Evolutionary conservation across 1,140 invertebrate species (phyloP).

Genomic region (Meloidogyne hapla): DNA sequence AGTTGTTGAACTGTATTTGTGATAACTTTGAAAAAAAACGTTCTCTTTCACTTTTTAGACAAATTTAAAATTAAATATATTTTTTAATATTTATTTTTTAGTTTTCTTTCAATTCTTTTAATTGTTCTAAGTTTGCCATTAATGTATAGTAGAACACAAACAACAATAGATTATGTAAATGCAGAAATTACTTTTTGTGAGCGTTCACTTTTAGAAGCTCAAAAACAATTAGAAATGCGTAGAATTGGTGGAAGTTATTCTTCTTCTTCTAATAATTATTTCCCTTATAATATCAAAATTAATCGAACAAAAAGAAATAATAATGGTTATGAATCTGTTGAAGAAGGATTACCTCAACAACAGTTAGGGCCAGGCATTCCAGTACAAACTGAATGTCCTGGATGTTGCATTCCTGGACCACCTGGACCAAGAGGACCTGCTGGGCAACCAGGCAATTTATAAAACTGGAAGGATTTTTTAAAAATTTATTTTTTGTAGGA

Average conservation of each 20-base stretch:
- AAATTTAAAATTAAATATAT: too few relatives aligned
- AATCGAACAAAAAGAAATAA: conserved; percentile 5
- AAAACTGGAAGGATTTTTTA: not conserved
- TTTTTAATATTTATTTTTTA: conserved; percentile 17
- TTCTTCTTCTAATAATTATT: not conserved
- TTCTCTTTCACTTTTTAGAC: too few relatives aligned
- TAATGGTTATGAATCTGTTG: conserved; percentile 11
- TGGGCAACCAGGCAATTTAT: conserved; percentile 40
- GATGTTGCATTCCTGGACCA: conserved; percentile 60
- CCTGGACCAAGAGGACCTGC: conserved; percentile 51
- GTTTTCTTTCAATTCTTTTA: conserved; percentile 56
- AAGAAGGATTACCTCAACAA: not conserved
- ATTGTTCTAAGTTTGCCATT: conserved; percentile 57
- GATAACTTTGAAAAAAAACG: too few relatives aligned
- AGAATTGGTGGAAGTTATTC: not conserved
- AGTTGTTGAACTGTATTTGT: too few relatives aligned
- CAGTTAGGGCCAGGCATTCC: conserved; percentile 51
- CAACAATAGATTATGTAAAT: conserved; percentile 61
- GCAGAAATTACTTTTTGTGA: conserved; percentile 62
- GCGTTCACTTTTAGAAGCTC: conserved; percentile 18
- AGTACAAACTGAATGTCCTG: conserved; percentile 59
- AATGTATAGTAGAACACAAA: conserved; percentile 63
- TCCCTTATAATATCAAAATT: not conserved
- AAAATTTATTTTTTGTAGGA: conserved; percentile 37
- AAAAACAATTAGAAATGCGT: conserved; percentile 6